Evolutionary conservation across 2,888 invertebrate genomes (phyloP), one percentile per base, ranked within the genome.

Genomic region (Merodon equestris): DNA sequence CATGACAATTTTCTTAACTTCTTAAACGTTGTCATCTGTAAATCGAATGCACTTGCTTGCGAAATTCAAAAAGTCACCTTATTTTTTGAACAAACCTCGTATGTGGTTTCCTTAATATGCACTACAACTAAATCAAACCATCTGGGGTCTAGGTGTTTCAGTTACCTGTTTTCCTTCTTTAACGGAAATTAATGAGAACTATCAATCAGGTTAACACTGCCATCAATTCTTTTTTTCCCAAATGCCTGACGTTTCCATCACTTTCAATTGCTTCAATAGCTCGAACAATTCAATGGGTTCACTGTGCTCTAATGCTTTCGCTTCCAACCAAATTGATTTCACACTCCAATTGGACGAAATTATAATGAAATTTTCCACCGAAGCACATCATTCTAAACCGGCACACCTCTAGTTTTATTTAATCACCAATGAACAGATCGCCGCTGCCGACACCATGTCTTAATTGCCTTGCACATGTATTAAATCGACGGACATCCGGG

Each of bases 121-220:
- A n/a, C n/a, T n/a, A n/a, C n/a, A n/a, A n/a, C n/a, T n/a, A n/a
- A 58, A 45, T 60, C 68, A 60, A 45, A 18, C 15, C 40, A 70
- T 70, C 53, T 60, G 51, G 45, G 45, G n/a, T n/a, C n/a, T 27
- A 2, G 44, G 15, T 36, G 38, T 50, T 27, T 17, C 64, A 63
- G 44, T 73, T 63, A 68, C 68, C 68, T 68, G 77, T 44, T 63
- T 73, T 68, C 73, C 73, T 61, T 73, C 73, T 73, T 73, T 79
- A 68, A 68, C 58, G 73, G n/a, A 40, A 73, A 79, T 68, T 56
- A 71, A 73, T 77, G 77, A n/a, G 73, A 61, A 73, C 58, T 50
- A 73, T 79, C 68, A 68, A 79, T 79, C 77, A 73, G 63, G 51
- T 79, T 73, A 73, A 68, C 77, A 73, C 73, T 64, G 77, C 63